Conservation (phyloP, 2,888 invertebrate species). For the Hanleya hanleyi region DNA sequence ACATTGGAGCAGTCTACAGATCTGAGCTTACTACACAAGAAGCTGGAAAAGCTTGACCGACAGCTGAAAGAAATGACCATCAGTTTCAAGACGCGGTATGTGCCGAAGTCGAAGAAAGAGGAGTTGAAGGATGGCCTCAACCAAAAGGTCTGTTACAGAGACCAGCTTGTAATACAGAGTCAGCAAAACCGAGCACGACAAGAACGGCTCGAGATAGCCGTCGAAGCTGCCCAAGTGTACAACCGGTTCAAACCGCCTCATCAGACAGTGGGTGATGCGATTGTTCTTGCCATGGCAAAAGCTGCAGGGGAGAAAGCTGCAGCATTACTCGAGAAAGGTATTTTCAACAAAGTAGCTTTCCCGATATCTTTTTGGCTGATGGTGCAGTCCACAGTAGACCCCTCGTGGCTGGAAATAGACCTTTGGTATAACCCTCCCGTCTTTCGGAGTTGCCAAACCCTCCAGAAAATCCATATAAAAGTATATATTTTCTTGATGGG, state of each 20-base stretch:
- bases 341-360: too few relatives aligned
- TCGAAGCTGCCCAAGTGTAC: slow-evolving; percentile 69
- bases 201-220: slow-evolving; percentile 65
- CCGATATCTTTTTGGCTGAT: too few relatives aligned
- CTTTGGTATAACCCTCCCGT: too few relatives aligned
- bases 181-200: slow-evolving; percentile 61
- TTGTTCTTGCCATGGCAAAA: slow-evolving; percentile 51
- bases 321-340: neutral
- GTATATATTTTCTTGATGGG: too few relatives aligned
- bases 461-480: too few relatives aligned
- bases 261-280: slow-evolving; percentile 71
- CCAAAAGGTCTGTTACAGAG: slow-evolving; percentile 58
- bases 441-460: too few relatives aligned
- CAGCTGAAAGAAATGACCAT: slow-evolving; percentile 67
- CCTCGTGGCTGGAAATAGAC: too few relatives aligned
- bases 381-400: too few relatives aligned
- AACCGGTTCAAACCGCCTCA: slow-evolving; percentile 69
- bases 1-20: slow-evolving; percentile 69
- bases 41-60: slow-evolving; percentile 63
- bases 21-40: slow-evolving; percentile 54
- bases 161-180: slow-evolving; percentile 61
- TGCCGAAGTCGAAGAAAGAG: slow-evolving; percentile 57
- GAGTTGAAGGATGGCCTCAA: slow-evolving; percentile 62
- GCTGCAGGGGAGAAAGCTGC: neutral
- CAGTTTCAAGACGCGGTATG: slow-evolving; percentile 63